Percentiles rank a stretch among this genome's conserved stretches.
These are phyloP conservation scores for Synanthedon vespiformis DNA, from an alignment of 2,888 invertebrate genomes.

Conservation along the genomic window DNA sequence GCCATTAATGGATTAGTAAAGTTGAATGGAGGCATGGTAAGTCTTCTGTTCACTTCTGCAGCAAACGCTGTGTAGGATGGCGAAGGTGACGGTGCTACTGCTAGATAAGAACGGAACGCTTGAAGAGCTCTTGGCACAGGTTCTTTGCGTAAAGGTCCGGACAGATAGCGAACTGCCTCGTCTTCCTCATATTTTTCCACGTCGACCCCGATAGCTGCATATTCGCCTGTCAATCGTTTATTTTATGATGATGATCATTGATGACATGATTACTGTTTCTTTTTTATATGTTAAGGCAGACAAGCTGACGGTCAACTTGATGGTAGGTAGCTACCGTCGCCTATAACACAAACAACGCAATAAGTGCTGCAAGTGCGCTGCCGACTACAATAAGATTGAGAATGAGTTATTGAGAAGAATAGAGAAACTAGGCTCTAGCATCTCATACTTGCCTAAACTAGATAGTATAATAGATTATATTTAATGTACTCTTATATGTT, in stretches of 20 bases:
- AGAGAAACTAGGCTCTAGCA: too few relatives aligned
- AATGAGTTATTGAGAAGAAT: too few relatives aligned
- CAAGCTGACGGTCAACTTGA: too few relatives aligned
- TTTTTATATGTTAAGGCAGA: too few relatives aligned
- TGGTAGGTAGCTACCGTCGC: too few relatives aligned
- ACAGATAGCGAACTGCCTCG: slow-evolving; percentile 83
- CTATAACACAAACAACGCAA: too few relatives aligned
- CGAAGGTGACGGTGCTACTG: slow-evolving; percentile 83
- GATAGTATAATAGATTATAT: too few relatives aligned
- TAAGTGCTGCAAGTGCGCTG: too few relatives aligned
- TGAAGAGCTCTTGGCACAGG: slow-evolving; percentile 70
- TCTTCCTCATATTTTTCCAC: slow-evolving; percentile 87
- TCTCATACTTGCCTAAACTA: too few relatives aligned
- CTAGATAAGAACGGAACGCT: slow-evolving; percentile 86
- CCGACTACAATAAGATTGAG: too few relatives aligned
- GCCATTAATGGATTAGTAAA: slow-evolving; percentile 83
- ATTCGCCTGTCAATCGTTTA: slow-evolving; percentile 76
- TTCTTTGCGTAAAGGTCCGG: slow-evolving; percentile 78
- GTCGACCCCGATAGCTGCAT: slow-evolving; percentile 93
- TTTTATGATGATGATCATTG: neutral
- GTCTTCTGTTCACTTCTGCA: slow-evolving; percentile 81
- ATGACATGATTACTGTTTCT: too few relatives aligned
- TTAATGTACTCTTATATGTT: too few relatives aligned
- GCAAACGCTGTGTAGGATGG: slow-evolving; percentile 81
- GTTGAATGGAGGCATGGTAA: slow-evolving; percentile 89